These are phyloP conservation scores for Drosophila meridiana DNA, from an alignment of 2,888 invertebrate genomes.

Conservation along the genomic window DNA sequence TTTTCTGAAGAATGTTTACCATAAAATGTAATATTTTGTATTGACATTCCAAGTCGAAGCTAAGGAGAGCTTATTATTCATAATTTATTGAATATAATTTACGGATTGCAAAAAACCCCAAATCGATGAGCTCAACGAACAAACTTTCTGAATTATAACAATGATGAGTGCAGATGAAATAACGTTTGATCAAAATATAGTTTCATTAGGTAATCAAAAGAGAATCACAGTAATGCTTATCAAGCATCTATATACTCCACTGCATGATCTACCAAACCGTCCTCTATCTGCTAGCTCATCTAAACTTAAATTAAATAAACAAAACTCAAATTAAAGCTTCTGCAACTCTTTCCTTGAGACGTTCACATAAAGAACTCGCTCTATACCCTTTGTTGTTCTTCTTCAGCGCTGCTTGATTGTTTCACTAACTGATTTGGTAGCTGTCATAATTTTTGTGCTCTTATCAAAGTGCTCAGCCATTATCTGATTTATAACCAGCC, in stretches of 20 bases:
- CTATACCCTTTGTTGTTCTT: neutral
- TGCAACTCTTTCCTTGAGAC: neutral
- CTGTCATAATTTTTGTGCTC: slow-evolving; percentile 40
- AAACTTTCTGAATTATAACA: no score
- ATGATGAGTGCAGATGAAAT: no score
- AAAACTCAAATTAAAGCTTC: neutral
- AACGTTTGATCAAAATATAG: no score
- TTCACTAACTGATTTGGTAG: slow-evolving; percentile 28
- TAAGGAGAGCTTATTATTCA: no score
- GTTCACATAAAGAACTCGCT: neutral
- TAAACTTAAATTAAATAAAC: neutral
- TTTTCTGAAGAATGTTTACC: no score
- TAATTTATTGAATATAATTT: no score
- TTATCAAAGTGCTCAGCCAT: slow-evolving; percentile 48
- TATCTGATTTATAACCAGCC: slow-evolving; percentile 54
- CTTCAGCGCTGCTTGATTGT: slow-evolving; percentile 7
- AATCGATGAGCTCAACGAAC: no score
- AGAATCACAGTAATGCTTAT: no score
- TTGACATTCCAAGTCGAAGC: no score
- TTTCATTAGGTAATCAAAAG: no score
- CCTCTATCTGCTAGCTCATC: neutral
- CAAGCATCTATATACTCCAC: neutral
- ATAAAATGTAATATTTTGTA: no score
- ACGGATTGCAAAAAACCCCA: no score
- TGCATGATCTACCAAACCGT: neutral